Conservation (phyloP, 2,797 vertebrate genomes). For the Pachyuromys duprasi region DNA sequence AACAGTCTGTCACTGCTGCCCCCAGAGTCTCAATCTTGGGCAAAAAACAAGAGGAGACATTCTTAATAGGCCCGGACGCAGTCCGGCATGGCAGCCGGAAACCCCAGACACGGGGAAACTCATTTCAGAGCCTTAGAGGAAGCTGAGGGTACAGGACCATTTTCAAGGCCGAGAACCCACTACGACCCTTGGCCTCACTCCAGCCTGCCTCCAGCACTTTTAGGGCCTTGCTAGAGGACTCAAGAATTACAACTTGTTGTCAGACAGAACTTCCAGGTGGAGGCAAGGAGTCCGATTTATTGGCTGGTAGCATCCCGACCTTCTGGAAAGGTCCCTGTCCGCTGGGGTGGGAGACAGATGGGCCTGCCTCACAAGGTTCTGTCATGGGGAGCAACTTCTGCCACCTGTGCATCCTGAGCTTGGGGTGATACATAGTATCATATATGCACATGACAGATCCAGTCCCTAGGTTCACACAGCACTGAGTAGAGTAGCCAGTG, state of each 20-base stretch:
- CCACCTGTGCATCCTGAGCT: not conserved
- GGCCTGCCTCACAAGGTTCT: not conserved
- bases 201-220: not conserved
- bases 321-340: conserved; percentile 44
- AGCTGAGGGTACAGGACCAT: not conserved
- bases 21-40: not conserved
- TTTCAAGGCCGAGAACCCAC: not conserved
- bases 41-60: not conserved
- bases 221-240: not conserved
- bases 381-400: not conserved
- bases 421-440: not conserved
- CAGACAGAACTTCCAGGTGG: not conserved
- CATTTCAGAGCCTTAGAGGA: not conserved
- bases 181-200: too few relatives aligned
- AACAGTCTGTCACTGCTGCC: not conserved
- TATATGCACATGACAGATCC: not conserved
- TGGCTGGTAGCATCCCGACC: not conserved
- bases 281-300: not conserved
- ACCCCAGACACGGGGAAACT: not conserved
- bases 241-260: not conserved
- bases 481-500: rapidly evolving
- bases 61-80: not conserved
- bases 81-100: rapidly evolving
- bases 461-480: not conserved
- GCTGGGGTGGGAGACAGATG: not conserved